A percentile compares a stretch with the other conserved stretches of the same genome.
phyloP scores from a whole-genome alignment of 2,888 invertebrate species.

The Polymixis flavicincta region DNA sequence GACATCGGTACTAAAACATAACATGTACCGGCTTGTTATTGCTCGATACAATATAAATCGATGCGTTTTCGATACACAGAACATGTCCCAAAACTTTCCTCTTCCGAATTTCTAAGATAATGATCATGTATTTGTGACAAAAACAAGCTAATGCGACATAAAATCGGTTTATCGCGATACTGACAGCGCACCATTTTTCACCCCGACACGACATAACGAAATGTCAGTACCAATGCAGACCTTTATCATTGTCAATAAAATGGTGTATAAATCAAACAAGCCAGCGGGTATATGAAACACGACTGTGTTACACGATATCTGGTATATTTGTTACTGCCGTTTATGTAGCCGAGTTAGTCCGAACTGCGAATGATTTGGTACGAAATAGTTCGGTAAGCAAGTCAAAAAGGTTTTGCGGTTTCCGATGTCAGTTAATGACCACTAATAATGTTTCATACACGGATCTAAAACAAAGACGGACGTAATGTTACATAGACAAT shows the following conservation, averaged over 20 bases:
- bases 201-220: slow-evolving; percentile 81
- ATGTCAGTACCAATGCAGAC: slow-evolving; percentile 84
- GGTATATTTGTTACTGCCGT: slow-evolving; percentile 44
- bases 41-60: slow-evolving; percentile 17
- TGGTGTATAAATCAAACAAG: slow-evolving; percentile 81
- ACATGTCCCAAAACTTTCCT: slow-evolving; percentile 22
- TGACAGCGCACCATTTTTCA: slow-evolving; percentile 82
- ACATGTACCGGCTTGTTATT: neutral
- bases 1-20: neutral
- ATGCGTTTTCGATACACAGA: slow-evolving; percentile 10
- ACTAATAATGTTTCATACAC: neutral
- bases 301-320: slow-evolving; percentile 60
- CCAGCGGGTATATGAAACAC: slow-evolving; percentile 63
- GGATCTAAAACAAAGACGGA: no score
- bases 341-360: slow-evolving; percentile 36
- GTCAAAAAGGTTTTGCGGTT: slow-evolving; percentile 8
- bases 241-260: slow-evolving; percentile 87
- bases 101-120: slow-evolving; percentile 41
- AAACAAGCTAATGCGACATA: slow-evolving; percentile 75
- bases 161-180: slow-evolving; percentile 68
- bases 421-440: neutral
- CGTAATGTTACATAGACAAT: no score
- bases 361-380: slow-evolving; percentile 14
- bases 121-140: slow-evolving; percentile 67
- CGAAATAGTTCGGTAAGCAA: slow-evolving; percentile 15